Evolutionary conservation across 2,888 invertebrate genomes (phyloP).

Genomic region (Camptogramma bilineatum): DNA sequence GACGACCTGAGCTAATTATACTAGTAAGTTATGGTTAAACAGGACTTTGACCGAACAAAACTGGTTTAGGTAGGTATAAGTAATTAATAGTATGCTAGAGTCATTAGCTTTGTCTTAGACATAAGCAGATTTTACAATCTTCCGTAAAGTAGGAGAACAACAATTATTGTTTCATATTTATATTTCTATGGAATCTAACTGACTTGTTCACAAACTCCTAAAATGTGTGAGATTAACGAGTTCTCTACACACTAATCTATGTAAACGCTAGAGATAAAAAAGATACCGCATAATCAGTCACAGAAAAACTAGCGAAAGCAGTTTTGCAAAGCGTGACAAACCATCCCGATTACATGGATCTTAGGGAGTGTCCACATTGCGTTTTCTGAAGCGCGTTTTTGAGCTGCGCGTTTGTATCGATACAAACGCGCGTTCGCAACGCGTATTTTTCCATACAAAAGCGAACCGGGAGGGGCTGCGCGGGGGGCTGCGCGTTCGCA

Average conservation of each 20-base stretch:
- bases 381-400: no score
- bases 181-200: no score
- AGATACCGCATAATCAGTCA: neutral
- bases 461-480: no score
- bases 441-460: no score
- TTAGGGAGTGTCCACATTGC: no score
- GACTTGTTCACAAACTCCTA: no score
- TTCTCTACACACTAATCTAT: neutral
- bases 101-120: neutral
- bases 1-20: neutral
- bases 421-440: no score
- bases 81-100: neutral
- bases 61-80: neutral
- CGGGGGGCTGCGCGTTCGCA: no score
- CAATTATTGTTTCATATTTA: neutral
- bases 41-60: neutral
- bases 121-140: neutral
- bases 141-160: neutral
- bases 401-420: no score
- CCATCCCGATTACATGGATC: slow-evolving; percentile 61
- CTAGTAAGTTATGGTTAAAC: neutral
- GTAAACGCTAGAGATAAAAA: neutral
- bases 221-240: neutral
- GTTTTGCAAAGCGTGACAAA: slow-evolving; percentile 52
- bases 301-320: slow-evolving; percentile 43